These are phyloP conservation scores for Labia minor DNA, from an alignment of 2,888 invertebrate genomes.

Conservation along the genomic window DNA sequence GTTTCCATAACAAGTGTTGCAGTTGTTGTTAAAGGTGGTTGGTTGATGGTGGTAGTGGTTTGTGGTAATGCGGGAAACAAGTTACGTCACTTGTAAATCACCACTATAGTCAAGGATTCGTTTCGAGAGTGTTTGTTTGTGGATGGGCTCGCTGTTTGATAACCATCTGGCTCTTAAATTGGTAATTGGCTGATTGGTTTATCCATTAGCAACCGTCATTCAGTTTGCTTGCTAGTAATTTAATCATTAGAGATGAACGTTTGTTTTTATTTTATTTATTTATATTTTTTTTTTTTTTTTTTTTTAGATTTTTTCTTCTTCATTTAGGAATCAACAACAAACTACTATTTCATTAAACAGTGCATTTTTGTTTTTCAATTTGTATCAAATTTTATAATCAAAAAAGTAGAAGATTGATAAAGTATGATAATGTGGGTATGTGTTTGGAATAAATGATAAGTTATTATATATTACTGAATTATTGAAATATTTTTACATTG, in stretches of 20 bases:
- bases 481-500: too few relatives aligned
- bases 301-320: too few relatives aligned
- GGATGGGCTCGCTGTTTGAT: background rate
- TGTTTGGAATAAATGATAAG: too few relatives aligned
- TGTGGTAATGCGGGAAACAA: background rate
- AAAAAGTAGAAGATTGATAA: too few relatives aligned
- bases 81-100: conserved; percentile 3
- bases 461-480: too few relatives aligned
- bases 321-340: background rate
- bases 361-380: too few relatives aligned
- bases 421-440: too few relatives aligned
- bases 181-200: background rate
- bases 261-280: too few relatives aligned
- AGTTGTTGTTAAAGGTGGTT: too few relatives aligned
- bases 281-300: too few relatives aligned
- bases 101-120: background rate
- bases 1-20: background rate
- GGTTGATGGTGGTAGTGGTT: background rate
- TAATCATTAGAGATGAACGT: conserved; percentile 7
- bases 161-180: background rate
- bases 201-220: conserved; percentile 13
- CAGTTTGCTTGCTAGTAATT: background rate
- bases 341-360: background rate
- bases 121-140: background rate
- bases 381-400: too few relatives aligned